Conservation (phyloP, 2,797 vertebrate species). For the Danio aesculapii region DNA sequence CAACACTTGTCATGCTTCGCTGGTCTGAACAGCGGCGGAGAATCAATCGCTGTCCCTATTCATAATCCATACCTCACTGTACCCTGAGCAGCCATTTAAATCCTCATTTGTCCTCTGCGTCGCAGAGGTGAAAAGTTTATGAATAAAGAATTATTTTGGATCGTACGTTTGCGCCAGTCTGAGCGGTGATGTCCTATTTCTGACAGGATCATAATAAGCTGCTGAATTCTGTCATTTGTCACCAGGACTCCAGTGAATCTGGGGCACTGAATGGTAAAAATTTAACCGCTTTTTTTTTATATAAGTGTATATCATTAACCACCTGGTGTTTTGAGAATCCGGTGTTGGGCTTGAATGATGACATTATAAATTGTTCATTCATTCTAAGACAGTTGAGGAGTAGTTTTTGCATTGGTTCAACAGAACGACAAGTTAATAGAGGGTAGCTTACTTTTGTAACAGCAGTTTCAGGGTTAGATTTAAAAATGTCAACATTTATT, state of each 20-base stretch:
- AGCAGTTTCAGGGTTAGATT: too few species aligned
- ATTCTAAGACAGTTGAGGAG: background rate
- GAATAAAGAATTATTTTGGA: conserved; percentile 65
- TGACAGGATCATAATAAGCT: conserved; percentile 38
- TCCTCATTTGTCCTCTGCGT: conserved; percentile 60
- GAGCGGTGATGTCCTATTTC: conserved; percentile 57
- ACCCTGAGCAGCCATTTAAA: conserved; percentile 62
- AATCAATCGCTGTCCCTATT: conserved; percentile 65
- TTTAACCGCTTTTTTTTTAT: background rate
- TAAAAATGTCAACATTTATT: too few species aligned
- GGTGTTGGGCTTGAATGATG: background rate
- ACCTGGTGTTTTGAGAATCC: background rate
- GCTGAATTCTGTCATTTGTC: conserved; percentile 53
- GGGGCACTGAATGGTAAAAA: background rate
- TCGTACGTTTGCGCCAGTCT: conserved; percentile 28
- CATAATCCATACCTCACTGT: conserved; percentile 64
- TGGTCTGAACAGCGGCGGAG: conserved; percentile 32
- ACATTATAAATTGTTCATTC: conserved; percentile 14
- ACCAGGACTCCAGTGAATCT: conserved; percentile 19
- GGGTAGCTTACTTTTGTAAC: background rate
- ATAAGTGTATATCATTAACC: background rate
- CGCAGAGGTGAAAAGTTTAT: conserved; percentile 65
- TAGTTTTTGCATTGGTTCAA: background rate
- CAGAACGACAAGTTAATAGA: conserved; percentile 2
- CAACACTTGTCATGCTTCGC: conserved; percentile 58